Conservation (phyloP, 2,888 invertebrate genomes). For the Euproctis similis region DNA sequence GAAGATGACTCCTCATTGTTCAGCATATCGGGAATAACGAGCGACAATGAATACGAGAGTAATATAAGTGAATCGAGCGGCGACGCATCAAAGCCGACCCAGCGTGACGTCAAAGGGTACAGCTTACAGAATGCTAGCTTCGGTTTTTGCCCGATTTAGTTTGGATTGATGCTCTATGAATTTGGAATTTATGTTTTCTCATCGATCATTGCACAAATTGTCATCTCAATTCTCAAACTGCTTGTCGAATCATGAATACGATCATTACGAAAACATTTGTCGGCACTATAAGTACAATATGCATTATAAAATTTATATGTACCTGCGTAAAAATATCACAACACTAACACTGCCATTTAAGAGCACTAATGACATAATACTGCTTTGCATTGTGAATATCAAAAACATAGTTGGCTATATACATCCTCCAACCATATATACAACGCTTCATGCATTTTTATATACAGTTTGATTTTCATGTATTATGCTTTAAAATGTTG, state of each 20-base stretch:
- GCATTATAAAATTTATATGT: conserved; percentile 8
- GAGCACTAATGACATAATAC: conserved; percentile 12
- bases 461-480: conserved; percentile 8
- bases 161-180: conserved; percentile 56
- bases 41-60: conserved; percentile 75
- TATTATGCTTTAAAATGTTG: conserved; percentile 10
- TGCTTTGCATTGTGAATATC: conserved; percentile 18
- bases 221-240: conserved; percentile 21
- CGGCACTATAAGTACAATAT: conserved; percentile 14
- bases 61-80: conserved; percentile 72
- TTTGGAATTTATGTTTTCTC: conserved; percentile 32
- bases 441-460: conserved; percentile 8
- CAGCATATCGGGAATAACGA: conserved; percentile 76
- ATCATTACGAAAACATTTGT: conserved; percentile 12
- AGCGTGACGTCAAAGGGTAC: conserved; percentile 70
- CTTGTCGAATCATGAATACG: conserved; percentile 21
- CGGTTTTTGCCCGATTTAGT: conserved; percentile 56
- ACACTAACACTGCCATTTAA: conserved; percentile 13
- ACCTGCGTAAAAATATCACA: too few species aligned
- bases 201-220: conserved; percentile 14
- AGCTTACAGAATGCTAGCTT: conserved; percentile 68
- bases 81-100: conserved; percentile 64
- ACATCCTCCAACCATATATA: conserved; percentile 6
- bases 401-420: conserved; percentile 10
- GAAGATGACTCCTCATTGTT: conserved; percentile 73